phyloP scores from a whole-genome alignment of 2,113 vertebrate genomes.

The Cyprinodon brontotheroides region DNA sequence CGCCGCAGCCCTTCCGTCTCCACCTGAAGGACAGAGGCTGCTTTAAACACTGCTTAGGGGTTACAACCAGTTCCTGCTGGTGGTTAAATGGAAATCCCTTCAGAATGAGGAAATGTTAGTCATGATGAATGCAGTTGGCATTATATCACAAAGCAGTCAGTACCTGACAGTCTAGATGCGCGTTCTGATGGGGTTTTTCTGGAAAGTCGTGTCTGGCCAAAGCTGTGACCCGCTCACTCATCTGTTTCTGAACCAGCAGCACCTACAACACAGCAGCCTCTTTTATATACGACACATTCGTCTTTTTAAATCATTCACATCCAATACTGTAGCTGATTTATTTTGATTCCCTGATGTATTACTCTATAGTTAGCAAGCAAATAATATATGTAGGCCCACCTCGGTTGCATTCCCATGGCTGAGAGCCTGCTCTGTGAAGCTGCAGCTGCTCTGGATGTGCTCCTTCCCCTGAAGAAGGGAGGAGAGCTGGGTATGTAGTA shows the following conservation, averaged over 20 bases:
- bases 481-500: conserved; percentile 90
- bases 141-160: not conserved
- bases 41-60: not conserved
- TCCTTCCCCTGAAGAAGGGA: conserved; percentile 91
- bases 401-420: conserved; percentile 90
- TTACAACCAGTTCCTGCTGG: not conserved
- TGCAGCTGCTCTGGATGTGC: conserved; percentile 93
- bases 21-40: conserved; percentile 52
- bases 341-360: not conserved
- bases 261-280: conserved; percentile 66
- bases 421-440: conserved; percentile 93
- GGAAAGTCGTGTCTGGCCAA: conserved; percentile 89
- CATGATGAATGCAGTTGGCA: not conserved
- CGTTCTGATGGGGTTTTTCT: conserved; percentile 90
- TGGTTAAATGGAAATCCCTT: not conserved
- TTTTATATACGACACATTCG: not conserved
- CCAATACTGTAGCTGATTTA: not conserved
- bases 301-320: not conserved
- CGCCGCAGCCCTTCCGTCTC: conserved; percentile 90
- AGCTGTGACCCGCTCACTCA: conserved; percentile 89
- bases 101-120: too few relatives aligned
- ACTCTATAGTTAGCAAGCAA: not conserved
- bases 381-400: conserved; percentile 46
- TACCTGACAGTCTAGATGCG: conserved; percentile 87
- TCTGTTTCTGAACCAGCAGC: conserved; percentile 93